Base-by-base conservation (phyloP, 2,888 invertebrate species). In the Antheraea assamensis region DNA sequence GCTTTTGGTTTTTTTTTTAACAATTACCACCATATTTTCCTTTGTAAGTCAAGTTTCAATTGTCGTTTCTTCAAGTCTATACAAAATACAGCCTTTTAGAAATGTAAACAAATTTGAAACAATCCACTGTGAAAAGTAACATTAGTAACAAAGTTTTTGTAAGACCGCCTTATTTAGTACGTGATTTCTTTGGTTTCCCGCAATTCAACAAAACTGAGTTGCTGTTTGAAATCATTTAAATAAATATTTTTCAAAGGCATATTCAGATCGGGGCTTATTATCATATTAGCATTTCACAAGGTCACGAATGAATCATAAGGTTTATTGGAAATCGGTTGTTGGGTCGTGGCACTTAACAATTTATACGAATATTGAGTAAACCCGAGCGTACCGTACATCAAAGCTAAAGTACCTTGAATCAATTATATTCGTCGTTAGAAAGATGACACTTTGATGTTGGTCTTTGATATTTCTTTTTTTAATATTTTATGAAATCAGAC, bases 401-500 rank as follows among this genome's bases (percentile, higher is more conserved):
- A 81, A 83, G 80, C 35, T 68, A 35, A 68, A 68, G 76, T 70
- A 68, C 71, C 47, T 70, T 35, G 77, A 78, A 76, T 76, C 80
- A 82, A 82, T 81, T 75, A 79, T 83, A 82, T 80, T 81, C 76
- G 78, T 80, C 78, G 78, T 79, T 76, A 71, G 71, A 73, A 74
- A 75, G 74, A 77, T 75, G 55, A 75, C 71, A 76, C 80, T 85
- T 84, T 84, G 80, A 85, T 82, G 79, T 78, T 79, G 71, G 71
- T 76, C 73, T 75, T 74, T 52, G 55, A 70, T 70, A 58, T 24
- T 24, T 21, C 3, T 55, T n/a, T 24, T 55, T 73, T 70, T 42
- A 52, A 73, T 70, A 31, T n/a, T 21, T 27, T 21, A 27, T 47
- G 24, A 24, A 24, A 27, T 15, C 61, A 61, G 61, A 27, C 0